phyloP scores from a whole-genome alignment of 2,888 invertebrate species.

The Exephanes ischioxanthus region DNA sequence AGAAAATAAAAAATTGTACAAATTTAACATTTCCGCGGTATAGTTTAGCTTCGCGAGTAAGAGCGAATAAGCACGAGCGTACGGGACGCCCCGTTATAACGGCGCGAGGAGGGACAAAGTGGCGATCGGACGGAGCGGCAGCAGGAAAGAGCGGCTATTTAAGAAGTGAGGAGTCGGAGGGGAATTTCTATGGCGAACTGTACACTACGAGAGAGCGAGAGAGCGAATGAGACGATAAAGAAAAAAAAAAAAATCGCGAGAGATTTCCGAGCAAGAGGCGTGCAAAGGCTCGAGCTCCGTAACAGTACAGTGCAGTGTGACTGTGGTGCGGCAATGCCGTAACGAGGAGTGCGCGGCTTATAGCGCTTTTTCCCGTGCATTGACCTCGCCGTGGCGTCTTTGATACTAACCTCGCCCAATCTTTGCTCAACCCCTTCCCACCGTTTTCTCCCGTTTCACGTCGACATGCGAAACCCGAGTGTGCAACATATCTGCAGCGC shows the following conservation, averaged over 20 bases:
- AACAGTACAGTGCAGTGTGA: slow-evolving; percentile 74
- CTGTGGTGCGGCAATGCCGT: slow-evolving; percentile 74
- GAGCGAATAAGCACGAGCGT: slow-evolving; percentile 17
- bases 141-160: slow-evolving; percentile 28
- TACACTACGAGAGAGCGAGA: slow-evolving; percentile 33
- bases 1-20: no score
- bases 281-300: slow-evolving; percentile 65
- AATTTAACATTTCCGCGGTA: background rate
- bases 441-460: slow-evolving; percentile 63
- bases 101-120: slow-evolving; percentile 12
- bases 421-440: slow-evolving; percentile 67
- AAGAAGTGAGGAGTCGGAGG: slow-evolving; percentile 23
- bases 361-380: slow-evolving; percentile 81
- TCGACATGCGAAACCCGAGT: background rate
- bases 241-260: background rate
- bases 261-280: slow-evolving; percentile 73
- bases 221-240: slow-evolving; percentile 10
- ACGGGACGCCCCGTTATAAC: slow-evolving; percentile 12
- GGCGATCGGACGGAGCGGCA: slow-evolving; percentile 42
- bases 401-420: slow-evolving; percentile 82
- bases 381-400: slow-evolving; percentile 79
- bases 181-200: slow-evolving; percentile 4
- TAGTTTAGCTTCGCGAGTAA: background rate
- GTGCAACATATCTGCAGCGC: background rate
- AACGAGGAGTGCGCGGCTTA: slow-evolving; percentile 74